These are phyloP conservation scores for Brachionus rotundiformis DNA, from an alignment of 1,140 invertebrate species.

Conservation along the genomic window DNA sequence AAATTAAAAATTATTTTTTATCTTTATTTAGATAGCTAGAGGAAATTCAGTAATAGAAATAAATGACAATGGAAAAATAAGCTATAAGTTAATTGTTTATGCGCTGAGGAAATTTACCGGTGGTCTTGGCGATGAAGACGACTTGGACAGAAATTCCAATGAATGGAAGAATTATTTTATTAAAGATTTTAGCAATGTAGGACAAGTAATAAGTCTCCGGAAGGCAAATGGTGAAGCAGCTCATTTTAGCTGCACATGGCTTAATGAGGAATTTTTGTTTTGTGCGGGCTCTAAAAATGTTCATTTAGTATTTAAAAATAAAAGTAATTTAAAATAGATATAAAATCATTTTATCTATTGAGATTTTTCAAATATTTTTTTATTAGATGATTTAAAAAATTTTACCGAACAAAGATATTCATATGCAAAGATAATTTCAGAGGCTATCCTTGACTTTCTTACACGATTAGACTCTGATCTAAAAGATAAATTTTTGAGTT, in stretches of 20 bases:
- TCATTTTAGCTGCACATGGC: conserved; percentile 63
- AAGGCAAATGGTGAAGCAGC: conserved; percentile 68
- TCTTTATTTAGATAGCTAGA: conserved; percentile 60
- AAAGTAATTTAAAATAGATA: conserved; percentile 54
- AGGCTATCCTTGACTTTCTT: conserved; percentile 58
- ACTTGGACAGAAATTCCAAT: conserved; percentile 56
- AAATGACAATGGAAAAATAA: conserved; percentile 54
- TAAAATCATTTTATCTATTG: neutral
- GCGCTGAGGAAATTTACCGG: conserved; percentile 67
- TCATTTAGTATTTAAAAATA: conserved; percentile 63
- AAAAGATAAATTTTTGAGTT: conserved; percentile 56
- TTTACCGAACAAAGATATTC: conserved; percentile 63
- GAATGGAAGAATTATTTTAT: conserved; percentile 61
- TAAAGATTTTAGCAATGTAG: conserved; percentile 60
- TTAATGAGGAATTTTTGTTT: conserved; percentile 60
- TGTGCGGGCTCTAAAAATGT: conserved; percentile 67
- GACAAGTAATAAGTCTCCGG: conserved; percentile 60
- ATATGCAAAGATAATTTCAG: conserved; percentile 62
- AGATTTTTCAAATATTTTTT: no score
- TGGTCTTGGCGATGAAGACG: conserved; percentile 67
- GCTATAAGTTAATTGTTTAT: conserved; percentile 62
- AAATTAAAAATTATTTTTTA: neutral
- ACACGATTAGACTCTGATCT: conserved; percentile 55
- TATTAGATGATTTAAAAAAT: conserved; percentile 61
- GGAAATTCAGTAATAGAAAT: conserved; percentile 64